Conservation (phyloP, 2,888 invertebrate genomes). For the Campoplex capitator region DNA sequence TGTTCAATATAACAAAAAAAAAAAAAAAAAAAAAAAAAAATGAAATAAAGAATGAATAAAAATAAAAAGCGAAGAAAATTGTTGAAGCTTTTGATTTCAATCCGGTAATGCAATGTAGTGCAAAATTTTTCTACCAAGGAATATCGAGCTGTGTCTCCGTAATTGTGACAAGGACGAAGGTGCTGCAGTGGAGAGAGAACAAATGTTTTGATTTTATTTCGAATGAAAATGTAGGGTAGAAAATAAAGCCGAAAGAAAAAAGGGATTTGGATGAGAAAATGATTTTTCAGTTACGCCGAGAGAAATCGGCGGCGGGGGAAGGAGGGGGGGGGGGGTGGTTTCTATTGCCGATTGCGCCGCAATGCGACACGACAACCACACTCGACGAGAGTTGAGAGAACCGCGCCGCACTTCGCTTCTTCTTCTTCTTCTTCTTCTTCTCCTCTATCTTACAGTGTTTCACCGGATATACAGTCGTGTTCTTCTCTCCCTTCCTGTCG, state of each 20-base stretch:
- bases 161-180: not conserved
- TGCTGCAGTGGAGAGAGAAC: not conserved
- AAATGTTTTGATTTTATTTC: slow-evolving; percentile 18
- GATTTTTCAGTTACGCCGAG: slow-evolving; percentile 53
- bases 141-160: not conserved
- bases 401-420: slow-evolving; percentile 44
- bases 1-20: not conserved
- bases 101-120: not conserved
- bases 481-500: slow-evolving; percentile 34
- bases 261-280: slow-evolving; percentile 35
- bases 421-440: slow-evolving; percentile 42
- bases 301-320: slow-evolving; percentile 71
- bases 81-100: not conserved
- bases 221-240: slow-evolving; percentile 7
- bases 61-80: not conserved
- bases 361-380: slow-evolving; percentile 81
- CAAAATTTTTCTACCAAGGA: not conserved
- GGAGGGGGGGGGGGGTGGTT: slow-evolving; percentile 58
- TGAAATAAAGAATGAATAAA: not conserved
- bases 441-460: slow-evolving; percentile 45
- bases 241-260: not conserved
- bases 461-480: slow-evolving; percentile 59
- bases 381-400: slow-evolving; percentile 59
- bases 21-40: not conserved
- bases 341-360: slow-evolving; percentile 80